Evolutionary conservation across 2,888 invertebrate genomes (phyloP), one percentile per base, ranked within the genome.

Genomic region (Nemoura dubitans): DNA sequence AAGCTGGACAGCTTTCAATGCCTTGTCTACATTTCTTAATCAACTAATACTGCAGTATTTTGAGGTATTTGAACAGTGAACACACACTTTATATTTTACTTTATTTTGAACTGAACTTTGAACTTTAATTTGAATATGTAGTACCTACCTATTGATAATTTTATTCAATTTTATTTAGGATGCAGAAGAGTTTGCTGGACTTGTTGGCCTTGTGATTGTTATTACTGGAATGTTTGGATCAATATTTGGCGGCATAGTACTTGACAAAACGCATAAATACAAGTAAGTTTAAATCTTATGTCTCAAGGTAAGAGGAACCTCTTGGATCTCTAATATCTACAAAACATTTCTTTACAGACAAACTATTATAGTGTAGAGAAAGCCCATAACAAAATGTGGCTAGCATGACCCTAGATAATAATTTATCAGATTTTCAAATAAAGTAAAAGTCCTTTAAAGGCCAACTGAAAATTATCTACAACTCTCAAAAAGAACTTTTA

Each of bases 1-100:
- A 90, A 99, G 98, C 92, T 98, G 98, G 6, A 99, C 99, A 0
- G 97, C 97, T 10, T 99, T 98, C 92, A 99, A 99, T 91, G 99
- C 98, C 30, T 97, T 99, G 89, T 98, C 98, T 0, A 99, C 99
- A 0, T 94, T 98, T 76, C 92, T 99, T 80, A 98, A 98, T 91
- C 96, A 96, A 92, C 95, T 98, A 89, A 95, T 99, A 76, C 92
- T 97, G 26, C 92, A 93, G 87, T 96, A 98, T 91, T 98, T 97
- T 92, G 95, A 95, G 89, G 97, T 97, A 92, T 93, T n/a, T 36
- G 10, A 36, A 36, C 36, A 36, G 36, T 36, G 36, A 10, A 36
- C 3, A 91, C 84, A 77, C n/a, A 85, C 80, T 36, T 26, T 76
- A 16, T 59, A 59, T 76, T 14, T 14, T 25, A 16, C 21, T 21